Evolutionary conservation across 2,113 vertebrate genomes (phyloP), one percentile per base, ranked within the genome.

Genomic region (Daubentonia madagascariensis): DNA sequence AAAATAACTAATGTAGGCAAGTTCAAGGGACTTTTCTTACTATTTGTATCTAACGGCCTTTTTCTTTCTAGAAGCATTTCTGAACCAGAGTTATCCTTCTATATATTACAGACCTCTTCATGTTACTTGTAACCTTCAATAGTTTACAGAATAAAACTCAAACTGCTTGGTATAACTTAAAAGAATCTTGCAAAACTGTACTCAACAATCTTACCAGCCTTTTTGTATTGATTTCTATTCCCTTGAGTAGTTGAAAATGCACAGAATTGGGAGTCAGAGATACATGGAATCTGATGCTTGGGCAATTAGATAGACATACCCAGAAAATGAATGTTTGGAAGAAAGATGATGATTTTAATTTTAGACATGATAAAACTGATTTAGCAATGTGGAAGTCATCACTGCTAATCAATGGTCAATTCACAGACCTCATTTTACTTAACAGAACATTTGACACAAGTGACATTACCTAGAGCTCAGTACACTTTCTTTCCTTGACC

Each of bases 81-180:
- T 81, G 16, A 48, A 9, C 48, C n/a, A 92, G 59, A 85, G 32
- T 57, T 92, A 75, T 37, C 70, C 81, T 94, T 85, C 67, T 89
- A 86, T n/a, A 32, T 23, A 83, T n/a, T n/a, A n/a, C n/a, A 50
- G 81, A 48, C 20, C 43, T 91, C 87, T 86, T 72, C 61, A 73
- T 45, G 50, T 95, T 93, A 84, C 28, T 25, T 89, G 3, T 72
- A 88, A 75, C 25, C 32, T 85, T 81, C 16, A 78, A 25, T 23
- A 25, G 8, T 72, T 93, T 73, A 67, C 8, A 88, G 16, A 86
- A 73, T 78, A 89, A 92, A 95, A 83, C n/a, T 85, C 52, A 65
- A 96, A 97, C 45, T 87, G 70, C n/a, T 89, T 81, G 50, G 32
- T 68, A 73, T 18, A 79, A 87, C 68, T 92, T 65, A 45, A 80